phyloP scores from a whole-genome alignment of 1,140 invertebrate species.

The Cephus cinctus region DNA sequence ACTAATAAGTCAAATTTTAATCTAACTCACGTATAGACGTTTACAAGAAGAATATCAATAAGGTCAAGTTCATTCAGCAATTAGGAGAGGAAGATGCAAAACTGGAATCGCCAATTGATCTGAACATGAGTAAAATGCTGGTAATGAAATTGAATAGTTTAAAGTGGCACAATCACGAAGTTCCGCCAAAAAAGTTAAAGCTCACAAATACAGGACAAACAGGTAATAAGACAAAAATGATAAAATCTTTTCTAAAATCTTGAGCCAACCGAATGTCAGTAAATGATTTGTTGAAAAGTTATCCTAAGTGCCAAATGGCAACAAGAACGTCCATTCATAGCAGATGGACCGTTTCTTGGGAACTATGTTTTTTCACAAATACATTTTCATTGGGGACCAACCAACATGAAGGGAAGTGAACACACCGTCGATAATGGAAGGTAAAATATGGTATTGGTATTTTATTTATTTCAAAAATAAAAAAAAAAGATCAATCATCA shows the following conservation, averaged over 20 bases:
- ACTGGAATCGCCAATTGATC: conserved; percentile 57
- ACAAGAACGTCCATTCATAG: conserved; percentile 57
- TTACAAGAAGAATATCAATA: conserved; percentile 7
- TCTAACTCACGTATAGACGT: not conserved
- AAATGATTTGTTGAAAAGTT: conserved; percentile 38
- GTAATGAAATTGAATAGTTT: conserved; percentile 52
- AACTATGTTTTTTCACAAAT: conserved; percentile 71
- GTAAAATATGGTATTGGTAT: conserved; percentile 33
- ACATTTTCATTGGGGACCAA: conserved; percentile 81
- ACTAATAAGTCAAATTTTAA: too few species aligned
- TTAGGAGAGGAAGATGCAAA: conserved; percentile 11
- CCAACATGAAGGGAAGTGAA: conserved; percentile 73
- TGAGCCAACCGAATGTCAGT: conserved; percentile 1
- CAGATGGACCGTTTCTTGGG: conserved; percentile 62
- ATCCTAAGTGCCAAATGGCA: conserved; percentile 61
- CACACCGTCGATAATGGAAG: conserved; percentile 68
- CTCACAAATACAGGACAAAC: conserved; percentile 63
- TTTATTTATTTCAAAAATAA: conserved; percentile 1
- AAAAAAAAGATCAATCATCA: not conserved
- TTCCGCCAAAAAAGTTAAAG: conserved; percentile 61
- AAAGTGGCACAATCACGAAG: conserved; percentile 57
- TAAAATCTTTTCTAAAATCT: not conserved
- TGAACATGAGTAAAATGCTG: conserved; percentile 55
- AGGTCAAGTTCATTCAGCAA: conserved; percentile 13
- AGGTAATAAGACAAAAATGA: conserved; percentile 37